A percentile compares a stretch with the other conserved stretches of the same genome.
Conservation (phyloP, 1,140 invertebrate genomes). For the Apocrypta bakeri region DNA sequence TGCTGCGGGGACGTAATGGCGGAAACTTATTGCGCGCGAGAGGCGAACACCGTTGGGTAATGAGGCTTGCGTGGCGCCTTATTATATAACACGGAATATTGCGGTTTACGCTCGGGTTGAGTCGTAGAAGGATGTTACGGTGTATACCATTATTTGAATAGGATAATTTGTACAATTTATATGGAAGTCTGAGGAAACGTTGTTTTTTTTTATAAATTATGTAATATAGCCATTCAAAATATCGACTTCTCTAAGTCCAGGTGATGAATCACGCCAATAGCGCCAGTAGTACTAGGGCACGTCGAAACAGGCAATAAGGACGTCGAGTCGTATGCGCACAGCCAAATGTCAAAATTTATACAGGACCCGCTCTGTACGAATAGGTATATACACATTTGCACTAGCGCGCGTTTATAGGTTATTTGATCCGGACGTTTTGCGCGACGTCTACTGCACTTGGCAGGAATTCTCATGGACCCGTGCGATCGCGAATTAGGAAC, state of each 20-base stretch:
- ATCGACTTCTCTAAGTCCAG: neutral
- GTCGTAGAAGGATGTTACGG: neutral
- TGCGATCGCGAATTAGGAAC: constrained; percentile 11
- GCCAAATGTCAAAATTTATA: constrained; percentile 43
- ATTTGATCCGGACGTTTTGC: constrained; percentile 37
- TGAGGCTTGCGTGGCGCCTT: constrained; percentile 31
- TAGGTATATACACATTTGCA: neutral
- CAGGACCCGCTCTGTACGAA: neutral
- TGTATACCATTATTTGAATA: too few relatives aligned
- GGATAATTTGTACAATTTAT: too few relatives aligned
- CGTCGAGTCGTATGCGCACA: neutral
- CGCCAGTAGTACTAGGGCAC: neutral
- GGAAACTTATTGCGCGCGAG: constrained; percentile 50
- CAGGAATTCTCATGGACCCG: constrained; percentile 40
- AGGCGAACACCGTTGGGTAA: constrained; percentile 27
- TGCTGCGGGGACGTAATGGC: constrained; percentile 49
- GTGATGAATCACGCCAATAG: neutral
- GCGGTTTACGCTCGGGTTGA: neutral
- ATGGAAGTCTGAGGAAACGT: neutral
- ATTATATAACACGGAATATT: constrained; percentile 12
- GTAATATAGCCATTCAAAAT: neutral
- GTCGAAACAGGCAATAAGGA: constrained; percentile 15
- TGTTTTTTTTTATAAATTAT: neutral
- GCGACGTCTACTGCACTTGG: constrained; percentile 37
- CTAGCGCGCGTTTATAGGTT: constrained; percentile 7